Base-by-base conservation (phyloP, 2,113 vertebrate genomes). In the Apteryx owenii region DNA sequence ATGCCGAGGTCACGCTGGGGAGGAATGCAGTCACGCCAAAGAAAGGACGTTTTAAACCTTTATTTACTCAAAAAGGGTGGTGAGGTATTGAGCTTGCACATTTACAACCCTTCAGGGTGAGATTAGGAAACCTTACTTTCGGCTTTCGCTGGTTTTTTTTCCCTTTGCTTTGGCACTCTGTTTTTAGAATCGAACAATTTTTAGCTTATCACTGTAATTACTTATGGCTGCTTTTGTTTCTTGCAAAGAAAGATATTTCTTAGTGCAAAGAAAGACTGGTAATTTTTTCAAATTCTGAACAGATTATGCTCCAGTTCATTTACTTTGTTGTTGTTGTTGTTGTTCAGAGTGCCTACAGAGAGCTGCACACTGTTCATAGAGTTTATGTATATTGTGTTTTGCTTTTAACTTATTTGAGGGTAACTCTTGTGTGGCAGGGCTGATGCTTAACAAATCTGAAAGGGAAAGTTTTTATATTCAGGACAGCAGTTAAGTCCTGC, bases 61-160 rank as follows among this genome's bases (percentile, higher is more conserved):
- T 96, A 97, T 98, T 97, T 97, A 90, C 95, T 97, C 83, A 48
- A 75, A 96, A 95, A 89, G 86, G 86, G 73, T 83, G 90, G 81
- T 87, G 96, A 97, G 76, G 88, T 81, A 79, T 95, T 89, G 86
- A 88, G 94, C 78, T 68, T 90, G 80, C 77, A 95, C 85, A 10
- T 92, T 97, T 97, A 94, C 77, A 92, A 54, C 54, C 84, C 70
- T 91, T 85, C 69, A 33, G 88, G 71, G 81, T 82, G 71, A 96
- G 60, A 97, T 91, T 65, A 89, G 92, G 85, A 71, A 95, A 15
- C 64, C 50, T 79, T 51, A 44, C 78, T 93, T 70, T 50, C 18
- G 3, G 77, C 87, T 96, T 97, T 96, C 89, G 38, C 85, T 93
- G 6, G 84, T 96, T 88, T 81, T 97, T 92, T 85, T 70, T 53